Conservation (phyloP, 1,140 invertebrate genomes). For the Drosophila sechellia region DNA sequence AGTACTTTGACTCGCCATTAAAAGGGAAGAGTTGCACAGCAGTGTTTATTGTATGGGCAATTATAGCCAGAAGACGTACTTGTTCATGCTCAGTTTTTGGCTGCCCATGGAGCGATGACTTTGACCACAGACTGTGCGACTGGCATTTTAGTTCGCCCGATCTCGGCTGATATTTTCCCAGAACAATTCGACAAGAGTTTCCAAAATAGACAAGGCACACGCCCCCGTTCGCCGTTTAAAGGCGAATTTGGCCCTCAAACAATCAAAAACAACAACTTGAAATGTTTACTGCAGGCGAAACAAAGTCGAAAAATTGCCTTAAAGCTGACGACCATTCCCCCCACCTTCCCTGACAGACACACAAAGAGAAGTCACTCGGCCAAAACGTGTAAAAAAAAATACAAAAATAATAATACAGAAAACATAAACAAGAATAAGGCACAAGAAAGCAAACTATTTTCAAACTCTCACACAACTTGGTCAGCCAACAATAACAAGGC, state of each 20-base stretch:
- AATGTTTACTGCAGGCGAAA: constrained; percentile 60
- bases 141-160: constrained; percentile 25
- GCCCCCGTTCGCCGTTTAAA: constrained; percentile 26
- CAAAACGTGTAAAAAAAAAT: constrained; percentile 64
- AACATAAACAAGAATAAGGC: constrained; percentile 7
- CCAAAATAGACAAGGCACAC: constrained; percentile 66
- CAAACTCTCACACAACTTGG: constrained; percentile 64
- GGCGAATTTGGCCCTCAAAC: constrained; percentile 49
- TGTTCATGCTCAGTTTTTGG: constrained; percentile 22
- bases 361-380: constrained; percentile 71
- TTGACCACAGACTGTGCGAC: constrained; percentile 26
- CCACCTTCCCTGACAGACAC: constrained; percentile 28
- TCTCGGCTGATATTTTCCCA: constrained; percentile 34
- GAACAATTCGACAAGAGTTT: constrained; percentile 55
- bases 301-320: constrained; percentile 72
- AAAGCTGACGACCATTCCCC: constrained; percentile 49
- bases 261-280: constrained; percentile 13
- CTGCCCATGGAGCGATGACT: constrained; percentile 21
- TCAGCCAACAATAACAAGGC: constrained; percentile 47
- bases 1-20: constrained; percentile 17
- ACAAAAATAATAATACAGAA: not conserved
- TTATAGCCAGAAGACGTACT: constrained; percentile 19
- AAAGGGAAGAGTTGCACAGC: constrained; percentile 5
- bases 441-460: constrained; percentile 63
- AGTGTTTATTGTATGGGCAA: constrained; percentile 41